Percentiles rank a stretch among this genome's conserved stretches.
These are phyloP conservation scores for Chrosomus eos DNA, from an alignment of 2,797 vertebrate genomes.

Conservation along the genomic window DNA sequence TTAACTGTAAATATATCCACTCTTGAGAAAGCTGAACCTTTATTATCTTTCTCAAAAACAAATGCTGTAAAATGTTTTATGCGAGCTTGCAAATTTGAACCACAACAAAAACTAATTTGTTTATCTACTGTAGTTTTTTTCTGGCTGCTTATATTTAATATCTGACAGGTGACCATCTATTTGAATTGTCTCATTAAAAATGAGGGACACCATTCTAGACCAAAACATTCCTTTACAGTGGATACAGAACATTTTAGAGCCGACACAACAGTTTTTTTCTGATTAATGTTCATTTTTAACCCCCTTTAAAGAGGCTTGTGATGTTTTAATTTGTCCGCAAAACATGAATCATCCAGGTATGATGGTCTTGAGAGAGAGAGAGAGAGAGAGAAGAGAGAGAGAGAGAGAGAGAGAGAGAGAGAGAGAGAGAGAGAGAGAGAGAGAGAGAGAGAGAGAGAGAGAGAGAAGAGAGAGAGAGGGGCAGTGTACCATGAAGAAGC, in stretches of 20 bases:
- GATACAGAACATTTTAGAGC: background rate
- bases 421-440: background rate
- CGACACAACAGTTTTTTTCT: background rate
- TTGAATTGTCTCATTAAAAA: background rate
- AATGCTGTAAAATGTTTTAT: background rate
- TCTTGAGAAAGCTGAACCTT: background rate
- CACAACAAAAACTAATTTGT: background rate
- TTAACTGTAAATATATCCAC: background rate
- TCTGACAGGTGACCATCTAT: background rate
- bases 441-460: background rate
- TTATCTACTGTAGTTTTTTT: background rate
- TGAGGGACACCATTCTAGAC: background rate
- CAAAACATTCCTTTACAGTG: background rate
- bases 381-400: background rate
- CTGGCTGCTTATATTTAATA: background rate
- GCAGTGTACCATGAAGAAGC: slow-evolving; percentile 25
- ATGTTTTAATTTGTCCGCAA: background rate
- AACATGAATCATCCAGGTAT: background rate
- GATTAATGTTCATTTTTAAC: background rate
- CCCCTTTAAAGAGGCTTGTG: background rate
- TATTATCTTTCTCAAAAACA: background rate
- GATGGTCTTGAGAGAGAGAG: slow-evolving; percentile 2
- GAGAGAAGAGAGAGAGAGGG: background rate
- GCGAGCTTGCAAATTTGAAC: background rate
- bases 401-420: background rate